A percentile compares a stretch with the other conserved stretches of the same genome.
Evolutionary conservation across 2,888 invertebrate genomes (phyloP).

Genomic region (Exocentrus adspersus): DNA sequence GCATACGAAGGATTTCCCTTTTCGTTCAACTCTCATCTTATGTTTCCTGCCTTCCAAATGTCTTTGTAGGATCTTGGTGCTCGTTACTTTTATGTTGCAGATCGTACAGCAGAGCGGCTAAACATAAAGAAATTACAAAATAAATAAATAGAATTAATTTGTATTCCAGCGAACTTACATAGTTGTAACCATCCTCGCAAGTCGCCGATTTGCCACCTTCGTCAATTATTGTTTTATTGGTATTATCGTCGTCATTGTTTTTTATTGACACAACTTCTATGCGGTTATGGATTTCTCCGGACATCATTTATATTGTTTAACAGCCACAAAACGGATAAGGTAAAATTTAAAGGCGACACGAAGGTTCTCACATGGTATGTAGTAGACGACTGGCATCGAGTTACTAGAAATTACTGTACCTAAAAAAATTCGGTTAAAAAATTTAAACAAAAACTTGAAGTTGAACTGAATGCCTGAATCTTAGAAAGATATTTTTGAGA

Average conservation of each 20-base stretch:
- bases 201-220: slow-evolving; percentile 18
- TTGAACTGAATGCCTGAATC: no score
- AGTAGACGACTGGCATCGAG: no score
- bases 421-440: no score
- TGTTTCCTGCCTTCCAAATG: slow-evolving; percentile 61
- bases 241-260: background rate
- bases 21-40: slow-evolving; percentile 56
- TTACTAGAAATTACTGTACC: no score
- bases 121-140: slow-evolving; percentile 37
- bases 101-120: slow-evolving; percentile 57
- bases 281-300: slow-evolving; percentile 48
- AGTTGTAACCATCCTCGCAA: slow-evolving; percentile 3
- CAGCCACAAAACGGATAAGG: no score
- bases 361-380: no score
- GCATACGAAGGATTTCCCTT: slow-evolving; percentile 60
- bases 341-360: no score
- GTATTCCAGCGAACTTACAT: slow-evolving; percentile 13
- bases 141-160: no score
- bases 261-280: slow-evolving; percentile 21
- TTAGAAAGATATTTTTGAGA: no score
- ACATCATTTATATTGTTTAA: slow-evolving; percentile 38
- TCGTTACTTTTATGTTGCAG: slow-evolving; percentile 61
- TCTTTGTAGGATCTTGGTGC: slow-evolving; percentile 58
- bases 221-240: background rate
- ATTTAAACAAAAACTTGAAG: no score